These are phyloP conservation scores for Scaptomyza parva DNA, from an alignment of 2,888 invertebrate species.

Conservation along the genomic window DNA sequence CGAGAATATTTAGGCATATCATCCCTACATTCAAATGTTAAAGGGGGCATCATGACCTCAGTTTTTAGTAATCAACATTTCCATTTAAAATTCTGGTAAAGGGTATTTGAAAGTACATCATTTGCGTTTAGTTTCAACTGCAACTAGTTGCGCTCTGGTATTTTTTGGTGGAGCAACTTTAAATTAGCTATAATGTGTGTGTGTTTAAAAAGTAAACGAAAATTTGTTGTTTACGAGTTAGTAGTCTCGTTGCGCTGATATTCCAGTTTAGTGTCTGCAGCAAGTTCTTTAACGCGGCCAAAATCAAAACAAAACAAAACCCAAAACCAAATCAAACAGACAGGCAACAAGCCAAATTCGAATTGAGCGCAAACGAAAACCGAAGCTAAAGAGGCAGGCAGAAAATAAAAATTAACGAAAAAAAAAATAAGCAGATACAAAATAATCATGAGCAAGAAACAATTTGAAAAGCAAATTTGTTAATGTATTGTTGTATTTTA, in stretches of 20 bases:
- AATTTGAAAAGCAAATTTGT: constrained; percentile 59
- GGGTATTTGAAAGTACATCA: background rate
- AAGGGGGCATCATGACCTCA: no score
- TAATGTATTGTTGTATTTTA: constrained; percentile 62
- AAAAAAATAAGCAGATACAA: constrained; percentile 27
- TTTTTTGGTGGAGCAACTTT: constrained; percentile 47
- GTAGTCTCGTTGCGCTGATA: constrained; percentile 30
- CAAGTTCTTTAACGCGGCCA: constrained; percentile 71
- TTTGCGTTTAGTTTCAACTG: background rate
- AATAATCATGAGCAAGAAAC: constrained; percentile 52
- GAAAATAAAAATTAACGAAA: constrained; percentile 6
- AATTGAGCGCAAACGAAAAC: constrained; percentile 54
- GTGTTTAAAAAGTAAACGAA: constrained; percentile 50
- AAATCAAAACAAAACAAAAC: constrained; percentile 47
- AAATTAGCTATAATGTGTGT: constrained; percentile 59
- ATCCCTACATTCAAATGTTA: background rate
- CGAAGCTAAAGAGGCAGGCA: constrained; percentile 34
- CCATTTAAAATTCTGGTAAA: background rate
- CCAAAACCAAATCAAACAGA: constrained; percentile 25
- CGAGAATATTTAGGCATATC: constrained; percentile 12
- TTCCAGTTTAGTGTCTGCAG: constrained; percentile 57
- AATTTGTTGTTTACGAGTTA: constrained; percentile 66
- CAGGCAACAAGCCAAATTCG: constrained; percentile 41
- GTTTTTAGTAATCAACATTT: no score
- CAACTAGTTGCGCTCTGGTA: constrained; percentile 31